Base-by-base conservation (phyloP, 1,140 invertebrate genomes). In the Drosophila watanabei region DNA sequence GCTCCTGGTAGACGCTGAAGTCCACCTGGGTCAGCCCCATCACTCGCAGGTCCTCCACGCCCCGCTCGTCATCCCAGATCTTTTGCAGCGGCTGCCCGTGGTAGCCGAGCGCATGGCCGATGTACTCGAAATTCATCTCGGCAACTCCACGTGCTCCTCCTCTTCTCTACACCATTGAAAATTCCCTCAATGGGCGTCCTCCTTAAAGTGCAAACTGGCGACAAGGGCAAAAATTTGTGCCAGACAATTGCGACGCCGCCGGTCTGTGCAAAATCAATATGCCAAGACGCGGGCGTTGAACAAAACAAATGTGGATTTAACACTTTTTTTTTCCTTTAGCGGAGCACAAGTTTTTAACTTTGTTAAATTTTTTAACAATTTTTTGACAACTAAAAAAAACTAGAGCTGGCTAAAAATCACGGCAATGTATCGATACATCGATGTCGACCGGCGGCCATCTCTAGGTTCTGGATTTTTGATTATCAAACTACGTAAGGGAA, bases 21-120 rank as follows among this genome's bases (percentile, higher is more conserved):
- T 95, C 96, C 16, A 94, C 93, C 76, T 96, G 95, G 70, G 95
- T 84, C 39, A 97, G 94, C 82, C 95, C 95, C 75, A 96, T 94
- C 83, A 95, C 95, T 4, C 94, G 75, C 52, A 97, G 92, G 84
- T 97, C 96, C 58, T 95, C 95, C 84, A 97, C 96, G 68, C 97
- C 96, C 82, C 96, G 94, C 85, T 97, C 96, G 28, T 95, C 94
- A 86, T 97, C 97, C 97, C 97, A 98, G 72, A 97, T 95, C 94
- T 97, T 97, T 93, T 97, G 96, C 77, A 97, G 94, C 82, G 97
- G 97, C 83, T 97, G 96, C 2, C 97, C 97, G 94, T 98, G 97
- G 91, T 96, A 98, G 93, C 97, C 96, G 72, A 98, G 94, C 56
- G 96, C 94, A 87, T 96, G 95, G 82, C 95, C 94, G 85, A 98